Evolutionary conservation across 2,797 vertebrate species (phyloP).

Genomic region (Lepidocolaptes lacrymiger): DNA sequence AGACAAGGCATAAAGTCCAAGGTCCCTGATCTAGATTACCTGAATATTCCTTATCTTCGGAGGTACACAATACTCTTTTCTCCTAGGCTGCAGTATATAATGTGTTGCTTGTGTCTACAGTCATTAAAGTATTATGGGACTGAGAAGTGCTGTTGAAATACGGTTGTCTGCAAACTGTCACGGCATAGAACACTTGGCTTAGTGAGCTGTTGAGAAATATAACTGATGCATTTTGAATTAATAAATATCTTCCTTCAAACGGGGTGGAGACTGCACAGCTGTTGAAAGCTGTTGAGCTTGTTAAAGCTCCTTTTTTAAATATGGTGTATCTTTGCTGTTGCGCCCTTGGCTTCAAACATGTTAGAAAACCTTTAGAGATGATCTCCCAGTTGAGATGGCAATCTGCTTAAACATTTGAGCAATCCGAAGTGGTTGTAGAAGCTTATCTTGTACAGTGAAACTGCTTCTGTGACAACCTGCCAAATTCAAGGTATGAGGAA

Average conservation of each 20-base stretch:
- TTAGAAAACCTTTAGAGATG: background rate
- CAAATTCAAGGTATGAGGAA: slow-evolving; percentile 24
- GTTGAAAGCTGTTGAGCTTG: slow-evolving; percentile 16
- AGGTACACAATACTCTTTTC: background rate
- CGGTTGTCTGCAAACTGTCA: background rate
- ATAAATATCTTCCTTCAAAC: background rate
- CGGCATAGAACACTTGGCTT: background rate
- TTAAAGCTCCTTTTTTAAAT: background rate
- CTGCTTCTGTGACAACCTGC: slow-evolving; percentile 13
- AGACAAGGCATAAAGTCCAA: background rate
- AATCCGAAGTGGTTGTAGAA: background rate
- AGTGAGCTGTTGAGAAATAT: background rate
- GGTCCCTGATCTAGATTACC: background rate
- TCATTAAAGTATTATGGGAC: background rate
- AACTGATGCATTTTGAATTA: slow-evolving; percentile 6
- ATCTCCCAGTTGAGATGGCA: background rate
- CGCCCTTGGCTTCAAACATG: background rate
- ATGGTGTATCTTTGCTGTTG: background rate
- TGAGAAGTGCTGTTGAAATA: background rate
- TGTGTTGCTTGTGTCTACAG: background rate
- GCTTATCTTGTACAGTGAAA: background rate
- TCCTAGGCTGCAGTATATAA: background rate
- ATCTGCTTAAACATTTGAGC: slow-evolving; percentile 19
- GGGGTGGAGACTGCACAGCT: background rate
- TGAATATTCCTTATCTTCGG: slow-evolving; percentile 29